Evolutionary conservation across 1,140 invertebrate species (phyloP).

Genomic region (Lucilia sericata): DNA sequence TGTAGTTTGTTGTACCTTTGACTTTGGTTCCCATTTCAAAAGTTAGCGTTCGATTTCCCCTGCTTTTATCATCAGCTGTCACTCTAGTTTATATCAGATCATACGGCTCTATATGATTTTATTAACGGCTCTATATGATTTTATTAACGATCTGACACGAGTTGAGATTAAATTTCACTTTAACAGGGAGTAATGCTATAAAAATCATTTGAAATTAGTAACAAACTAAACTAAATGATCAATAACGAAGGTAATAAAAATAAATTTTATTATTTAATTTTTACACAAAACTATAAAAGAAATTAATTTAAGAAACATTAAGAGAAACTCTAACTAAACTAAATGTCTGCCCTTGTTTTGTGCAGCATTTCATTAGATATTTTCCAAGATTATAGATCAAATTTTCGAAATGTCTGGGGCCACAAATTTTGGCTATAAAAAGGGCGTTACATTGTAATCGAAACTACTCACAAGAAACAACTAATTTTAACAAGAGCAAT

Average conservation of each 20-base stretch:
- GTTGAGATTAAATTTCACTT: neutral
- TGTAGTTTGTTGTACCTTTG: too few species aligned
- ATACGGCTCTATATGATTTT: neutral
- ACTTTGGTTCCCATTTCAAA: too few species aligned
- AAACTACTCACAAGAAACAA: constrained; percentile 7
- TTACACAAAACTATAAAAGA: neutral
- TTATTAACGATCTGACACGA: neutral
- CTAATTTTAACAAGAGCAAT: constrained; percentile 39
- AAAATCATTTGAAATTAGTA: neutral
- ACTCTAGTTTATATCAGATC: neutral
- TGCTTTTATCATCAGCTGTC: too few species aligned
- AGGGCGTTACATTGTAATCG: constrained; percentile 34
- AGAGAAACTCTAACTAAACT: neutral
- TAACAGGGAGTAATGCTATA: neutral
- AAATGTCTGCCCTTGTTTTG: too few species aligned
- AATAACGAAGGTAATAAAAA: neutral
- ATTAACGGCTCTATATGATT: neutral
- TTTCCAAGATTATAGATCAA: neutral
- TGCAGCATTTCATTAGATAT: neutral
- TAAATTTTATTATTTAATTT: neutral
- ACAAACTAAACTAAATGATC: constrained; percentile 1
- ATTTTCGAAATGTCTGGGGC: neutral
- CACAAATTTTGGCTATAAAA: neutral
- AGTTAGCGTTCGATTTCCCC: too few species aligned
- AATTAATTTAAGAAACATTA: neutral